phyloP scores from a whole-genome alignment of 1,140 invertebrate species.

The Monochamus saltuarius region DNA sequence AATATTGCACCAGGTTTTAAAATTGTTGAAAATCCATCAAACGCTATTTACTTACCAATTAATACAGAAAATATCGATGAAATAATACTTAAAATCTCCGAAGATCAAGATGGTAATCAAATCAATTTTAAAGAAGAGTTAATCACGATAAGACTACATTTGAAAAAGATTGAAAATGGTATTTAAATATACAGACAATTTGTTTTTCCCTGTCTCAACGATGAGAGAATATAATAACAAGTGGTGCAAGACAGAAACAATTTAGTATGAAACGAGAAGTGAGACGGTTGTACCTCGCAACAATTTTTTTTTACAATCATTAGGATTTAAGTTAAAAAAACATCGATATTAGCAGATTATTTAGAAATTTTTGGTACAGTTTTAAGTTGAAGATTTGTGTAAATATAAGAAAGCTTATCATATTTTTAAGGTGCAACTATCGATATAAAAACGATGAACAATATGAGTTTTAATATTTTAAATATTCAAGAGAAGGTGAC shows the following conservation, averaged over 20 bases:
- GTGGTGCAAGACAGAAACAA: no score
- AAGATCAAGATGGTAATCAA: slow-evolving; percentile 5
- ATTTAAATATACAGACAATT: background rate
- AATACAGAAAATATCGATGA: background rate
- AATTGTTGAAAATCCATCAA: slow-evolving; percentile 39
- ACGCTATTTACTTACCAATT: slow-evolving; percentile 44
- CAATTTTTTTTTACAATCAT: slow-evolving; percentile 2
- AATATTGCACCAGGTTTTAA: slow-evolving; percentile 38
- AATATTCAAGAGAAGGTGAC: background rate
- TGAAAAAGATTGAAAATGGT: slow-evolving; percentile 5
- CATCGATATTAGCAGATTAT: no score
- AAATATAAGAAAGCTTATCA: no score
- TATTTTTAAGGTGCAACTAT: no score
- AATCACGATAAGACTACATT: slow-evolving; percentile 28
- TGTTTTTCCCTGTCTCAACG: background rate
- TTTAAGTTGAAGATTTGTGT: no score
- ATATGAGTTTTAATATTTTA: background rate
- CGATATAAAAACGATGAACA: no score
- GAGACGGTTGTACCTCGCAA: background rate
- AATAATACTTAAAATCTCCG: slow-evolving; percentile 2
- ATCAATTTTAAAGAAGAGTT: slow-evolving; percentile 37
- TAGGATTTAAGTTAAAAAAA: slow-evolving; percentile 6
- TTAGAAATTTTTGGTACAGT: no score
- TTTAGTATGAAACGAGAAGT: slow-evolving; percentile 1
- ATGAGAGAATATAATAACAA: background rate